phyloP scores from a whole-genome alignment of 2,888 invertebrate genomes.

The Hydriomena furcata region DNA sequence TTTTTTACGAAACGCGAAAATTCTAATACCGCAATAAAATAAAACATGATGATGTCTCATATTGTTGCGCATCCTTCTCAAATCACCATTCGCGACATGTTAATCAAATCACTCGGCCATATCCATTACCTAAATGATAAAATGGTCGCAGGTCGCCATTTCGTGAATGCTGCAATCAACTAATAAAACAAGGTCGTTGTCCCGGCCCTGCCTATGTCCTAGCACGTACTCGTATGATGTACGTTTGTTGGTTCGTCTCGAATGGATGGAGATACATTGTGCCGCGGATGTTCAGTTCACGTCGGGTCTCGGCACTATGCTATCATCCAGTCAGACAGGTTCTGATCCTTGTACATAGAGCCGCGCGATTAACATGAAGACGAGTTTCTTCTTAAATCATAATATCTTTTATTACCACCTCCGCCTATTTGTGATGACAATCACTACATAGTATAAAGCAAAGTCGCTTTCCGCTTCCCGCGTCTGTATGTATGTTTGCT shows the following conservation, averaged over 20 bases:
- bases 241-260: conserved; percentile 46
- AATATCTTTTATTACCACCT: no score
- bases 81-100: conserved; percentile 29
- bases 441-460: no score
- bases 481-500: no score
- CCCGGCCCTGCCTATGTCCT: conserved; percentile 31
- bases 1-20: no score
- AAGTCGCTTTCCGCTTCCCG: no score
- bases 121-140: conserved; percentile 39
- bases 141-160: conserved; percentile 38
- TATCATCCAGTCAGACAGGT: not conserved
- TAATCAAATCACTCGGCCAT: conserved; percentile 35
- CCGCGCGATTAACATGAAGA: no score
- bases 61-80: conserved; percentile 32
- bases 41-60: conserved; percentile 11
- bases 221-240: conserved; percentile 12
- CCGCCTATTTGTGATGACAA: no score
- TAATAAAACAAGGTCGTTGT: conserved; percentile 52
- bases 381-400: no score
- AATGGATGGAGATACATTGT: conserved; percentile 51
- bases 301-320: conserved; percentile 2
- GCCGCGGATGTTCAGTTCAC: conserved; percentile 25
- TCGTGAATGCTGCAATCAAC: conserved; percentile 45
- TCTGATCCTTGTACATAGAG: not conserved
- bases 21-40: not conserved